A percentile compares a stretch with the other conserved stretches of the same genome.
Evolutionary conservation across 2,113 vertebrate species (phyloP).

Genomic region (Chloroceryle aenea): DNA sequence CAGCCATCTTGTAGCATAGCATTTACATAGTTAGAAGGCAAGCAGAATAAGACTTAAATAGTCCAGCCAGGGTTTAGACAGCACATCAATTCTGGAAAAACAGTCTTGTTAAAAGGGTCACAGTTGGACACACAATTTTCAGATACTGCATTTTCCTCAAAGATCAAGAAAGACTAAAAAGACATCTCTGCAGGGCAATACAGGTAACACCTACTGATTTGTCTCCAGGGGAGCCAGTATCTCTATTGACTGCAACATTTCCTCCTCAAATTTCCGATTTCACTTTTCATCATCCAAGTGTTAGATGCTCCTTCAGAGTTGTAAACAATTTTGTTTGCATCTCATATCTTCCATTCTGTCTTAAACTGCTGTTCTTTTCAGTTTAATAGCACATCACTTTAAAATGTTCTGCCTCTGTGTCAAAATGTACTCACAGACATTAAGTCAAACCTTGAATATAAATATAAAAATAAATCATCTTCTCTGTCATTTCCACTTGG

Average conservation of each 20-base stretch:
- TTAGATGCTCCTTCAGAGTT: not conserved
- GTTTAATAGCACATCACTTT: not conserved
- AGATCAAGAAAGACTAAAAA: not conserved
- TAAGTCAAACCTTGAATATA: not conserved
- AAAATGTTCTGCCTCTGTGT: not conserved
- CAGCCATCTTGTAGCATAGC: not conserved
- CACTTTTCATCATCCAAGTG: not conserved
- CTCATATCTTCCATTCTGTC: not conserved
- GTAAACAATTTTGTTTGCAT: not conserved
- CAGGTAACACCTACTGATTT: not conserved
- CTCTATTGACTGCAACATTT: not conserved
- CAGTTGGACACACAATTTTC: not conserved
- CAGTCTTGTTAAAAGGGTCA: not conserved
- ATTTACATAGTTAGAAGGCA: not conserved
- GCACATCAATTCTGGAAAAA: not conserved
- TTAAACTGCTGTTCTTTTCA: not conserved
- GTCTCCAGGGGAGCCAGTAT: not conserved
- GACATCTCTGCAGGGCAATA: not conserved
- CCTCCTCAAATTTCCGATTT: not conserved
- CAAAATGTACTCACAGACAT: not conserved
- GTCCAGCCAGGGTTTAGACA: not conserved
- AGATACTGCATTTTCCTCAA: not conserved
- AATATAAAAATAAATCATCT: not conserved
- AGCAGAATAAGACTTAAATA: not conserved
- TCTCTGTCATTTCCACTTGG: not conserved